phyloP scores from a whole-genome alignment of 2,888 invertebrate genomes.

The Acleris emargana region DNA sequence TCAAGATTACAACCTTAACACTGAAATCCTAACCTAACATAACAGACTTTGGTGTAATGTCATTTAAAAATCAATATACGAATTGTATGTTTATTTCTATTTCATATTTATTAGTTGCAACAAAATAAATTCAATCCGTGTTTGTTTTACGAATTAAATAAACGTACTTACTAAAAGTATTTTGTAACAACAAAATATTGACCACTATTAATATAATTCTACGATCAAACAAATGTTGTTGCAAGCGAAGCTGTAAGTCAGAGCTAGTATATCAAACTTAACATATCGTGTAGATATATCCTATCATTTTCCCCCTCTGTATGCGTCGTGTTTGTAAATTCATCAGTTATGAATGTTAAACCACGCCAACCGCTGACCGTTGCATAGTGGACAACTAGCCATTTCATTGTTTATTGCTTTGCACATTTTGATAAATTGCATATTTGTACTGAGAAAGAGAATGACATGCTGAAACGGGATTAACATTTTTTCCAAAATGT shows the following conservation, averaged over 20 bases:
- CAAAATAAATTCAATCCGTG: too few species aligned
- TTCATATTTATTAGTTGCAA: too few species aligned
- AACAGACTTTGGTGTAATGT: background rate
- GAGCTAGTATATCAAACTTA: background rate
- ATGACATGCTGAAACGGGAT: too few species aligned
- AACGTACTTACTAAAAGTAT: too few species aligned
- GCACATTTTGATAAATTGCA: background rate
- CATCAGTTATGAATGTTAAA: conserved; percentile 51
- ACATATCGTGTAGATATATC: background rate
- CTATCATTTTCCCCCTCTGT: background rate
- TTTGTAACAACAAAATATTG: too few species aligned
- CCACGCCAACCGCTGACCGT: background rate
- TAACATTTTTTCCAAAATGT: too few species aligned
- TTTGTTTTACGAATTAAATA: too few species aligned
- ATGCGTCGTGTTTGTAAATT: conserved; percentile 46
- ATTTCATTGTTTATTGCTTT: background rate
- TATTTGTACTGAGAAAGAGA: too few species aligned
- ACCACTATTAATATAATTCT: too few species aligned
- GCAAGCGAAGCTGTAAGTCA: background rate
- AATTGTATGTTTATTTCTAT: background rate
- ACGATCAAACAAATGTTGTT: background rate
- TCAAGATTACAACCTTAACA: too few species aligned
- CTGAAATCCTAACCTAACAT: too few species aligned
- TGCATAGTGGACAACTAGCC: background rate
- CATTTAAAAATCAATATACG: background rate